Evolutionary conservation across 2,797 vertebrate genomes (phyloP), one percentile per base, ranked within the genome.

Genomic region (Gadopsis bispinosus): DNA sequence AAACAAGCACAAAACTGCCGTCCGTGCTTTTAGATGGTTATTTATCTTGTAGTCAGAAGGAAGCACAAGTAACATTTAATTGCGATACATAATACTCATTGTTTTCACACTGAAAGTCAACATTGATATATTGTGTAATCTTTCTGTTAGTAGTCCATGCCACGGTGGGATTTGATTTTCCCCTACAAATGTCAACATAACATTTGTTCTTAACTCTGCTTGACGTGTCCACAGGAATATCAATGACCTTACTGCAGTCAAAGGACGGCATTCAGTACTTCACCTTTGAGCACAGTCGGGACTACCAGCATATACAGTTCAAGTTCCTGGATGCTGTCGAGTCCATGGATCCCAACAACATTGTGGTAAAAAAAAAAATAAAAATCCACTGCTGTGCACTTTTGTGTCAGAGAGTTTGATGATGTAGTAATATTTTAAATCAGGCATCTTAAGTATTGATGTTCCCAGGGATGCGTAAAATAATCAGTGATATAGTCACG

Each of bases 261-360:
- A 95, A 92, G 77, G 95, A 96, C 1, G 96, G 97, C 0, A 83
- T 95, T 59, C 98, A 98, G 55, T 92, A 92, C 89, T 99, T 99
- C 74, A 93, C 95, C 0, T 99, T 99, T 16, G 97, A 99, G 89
- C 98, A 99, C 86, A 95, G 92, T 16, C 95, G 97, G 2, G 97
- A 99, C 69, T 99, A 99, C 90, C 98, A 99, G 83, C 97, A 99
- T 91, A 93, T 97, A 12, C 98, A 99, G 93, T 97, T 98, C 94
- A 97, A 96, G 91, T 99, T 99, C 88, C 87, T 99, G 88, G 96
- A 97, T 0, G 97, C 97, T 0, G 97, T 99, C 5, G 97, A 99
- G 85, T 99, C 98, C 50, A 97, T 99, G 97, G 97, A 99, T 88
- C 98, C 97, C 51, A 99, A 98, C 94, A 99, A 98, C 84, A 97